Evolutionary conservation across 2,888 invertebrate genomes (phyloP).

Genomic region (Synergus umbraculus): DNA sequence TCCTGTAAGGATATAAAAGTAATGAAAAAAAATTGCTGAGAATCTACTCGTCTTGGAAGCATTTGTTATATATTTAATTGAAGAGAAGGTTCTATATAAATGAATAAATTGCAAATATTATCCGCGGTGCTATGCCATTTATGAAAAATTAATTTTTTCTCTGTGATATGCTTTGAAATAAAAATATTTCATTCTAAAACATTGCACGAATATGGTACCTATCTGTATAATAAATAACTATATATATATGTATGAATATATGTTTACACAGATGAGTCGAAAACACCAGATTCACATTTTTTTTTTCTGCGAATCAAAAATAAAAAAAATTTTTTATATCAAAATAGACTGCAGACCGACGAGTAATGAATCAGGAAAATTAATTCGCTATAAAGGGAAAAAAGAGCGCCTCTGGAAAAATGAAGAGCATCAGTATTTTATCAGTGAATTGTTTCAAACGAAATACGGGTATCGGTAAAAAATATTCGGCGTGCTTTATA

Average conservation of each 20-base stretch:
- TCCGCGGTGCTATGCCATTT: no score
- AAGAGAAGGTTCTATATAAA: not conserved
- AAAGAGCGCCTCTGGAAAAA: not conserved
- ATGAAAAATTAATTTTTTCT: no score
- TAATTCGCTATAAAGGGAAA: constrained; percentile 17
- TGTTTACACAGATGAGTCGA: not conserved
- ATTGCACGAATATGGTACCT: no score
- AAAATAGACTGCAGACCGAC: constrained; percentile 7
- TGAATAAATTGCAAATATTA: no score
- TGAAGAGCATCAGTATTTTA: constrained; percentile 28
- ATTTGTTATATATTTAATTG: not conserved
- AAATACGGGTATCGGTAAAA: constrained; percentile 14
- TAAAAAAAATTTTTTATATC: no score
- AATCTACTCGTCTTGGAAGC: not conserved
- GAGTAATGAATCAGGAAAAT: constrained; percentile 34
- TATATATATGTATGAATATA: not conserved
- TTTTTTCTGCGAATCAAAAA: not conserved
- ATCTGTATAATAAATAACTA: no score
- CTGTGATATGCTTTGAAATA: no score
- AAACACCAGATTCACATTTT: constrained; percentile 13
- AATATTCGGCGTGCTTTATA: not conserved
- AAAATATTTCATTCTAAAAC: not conserved
- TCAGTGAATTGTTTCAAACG: constrained; percentile 13
- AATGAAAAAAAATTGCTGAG: not conserved
- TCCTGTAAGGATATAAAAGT: not conserved